phyloP scores from a whole-genome alignment of 1,140 invertebrate genomes.

The Apis florea region DNA sequence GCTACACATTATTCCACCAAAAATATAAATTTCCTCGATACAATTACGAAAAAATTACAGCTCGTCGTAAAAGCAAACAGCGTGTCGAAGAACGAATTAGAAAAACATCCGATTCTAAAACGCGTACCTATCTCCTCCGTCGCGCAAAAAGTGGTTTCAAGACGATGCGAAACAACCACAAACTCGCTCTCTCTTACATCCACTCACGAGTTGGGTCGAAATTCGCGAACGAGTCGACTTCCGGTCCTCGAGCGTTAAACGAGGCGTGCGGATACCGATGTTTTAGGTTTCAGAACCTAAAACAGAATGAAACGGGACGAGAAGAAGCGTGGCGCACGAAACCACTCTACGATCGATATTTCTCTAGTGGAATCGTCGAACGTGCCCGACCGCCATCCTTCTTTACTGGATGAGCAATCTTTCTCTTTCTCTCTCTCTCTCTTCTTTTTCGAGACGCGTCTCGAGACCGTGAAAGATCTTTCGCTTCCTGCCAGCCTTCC shows the following conservation, averaged over 20 bases:
- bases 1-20: no score
- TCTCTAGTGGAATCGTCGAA: neutral
- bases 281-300: no score
- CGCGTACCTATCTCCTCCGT: no score
- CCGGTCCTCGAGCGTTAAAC: constrained; percentile 19
- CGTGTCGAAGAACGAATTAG: no score
- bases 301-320: neutral
- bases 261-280: neutral
- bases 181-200: no score
- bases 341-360: constrained; percentile 1
- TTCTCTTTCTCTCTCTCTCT: neutral
- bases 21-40: no score
- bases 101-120: no score
- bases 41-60: no score
- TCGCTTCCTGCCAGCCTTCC: neutral
- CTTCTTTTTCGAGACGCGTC: no score
- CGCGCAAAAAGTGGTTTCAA: neutral
- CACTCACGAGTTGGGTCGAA: neutral
- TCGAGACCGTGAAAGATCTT: neutral
- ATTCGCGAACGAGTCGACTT: constrained; percentile 7
- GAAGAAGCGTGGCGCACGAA: neutral
- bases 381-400: neutral
- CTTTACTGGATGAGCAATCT: neutral
- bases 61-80: no score
- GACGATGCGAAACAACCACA: no score